Conservation (phyloP, 2,113 vertebrate species). For the Emydura subglobosa region DNA sequence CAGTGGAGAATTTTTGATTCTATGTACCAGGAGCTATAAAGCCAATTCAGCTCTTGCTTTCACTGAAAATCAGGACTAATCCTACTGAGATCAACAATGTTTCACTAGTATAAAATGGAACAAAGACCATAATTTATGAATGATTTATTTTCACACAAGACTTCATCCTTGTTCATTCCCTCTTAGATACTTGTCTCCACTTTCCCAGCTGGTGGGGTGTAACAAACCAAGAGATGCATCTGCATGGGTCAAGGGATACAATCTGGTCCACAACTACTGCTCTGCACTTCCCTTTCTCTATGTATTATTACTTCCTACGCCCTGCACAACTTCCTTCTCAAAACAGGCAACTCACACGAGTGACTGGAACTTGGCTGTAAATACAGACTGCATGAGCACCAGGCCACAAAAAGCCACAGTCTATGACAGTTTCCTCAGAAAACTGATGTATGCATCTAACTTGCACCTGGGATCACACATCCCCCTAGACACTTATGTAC, state of each 20-base stretch:
- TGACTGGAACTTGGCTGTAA: not conserved
- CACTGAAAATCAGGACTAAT: not conserved
- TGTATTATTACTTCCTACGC: fast-evolving
- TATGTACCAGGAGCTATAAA: fast-evolving
- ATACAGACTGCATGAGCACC: not conserved
- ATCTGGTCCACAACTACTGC: fast-evolving
- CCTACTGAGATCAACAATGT: too few species aligned
- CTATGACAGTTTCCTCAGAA: not conserved
- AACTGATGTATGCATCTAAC: not conserved
- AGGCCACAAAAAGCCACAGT: not conserved
- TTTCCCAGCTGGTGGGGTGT: fast-evolving
- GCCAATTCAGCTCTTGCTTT: not conserved
- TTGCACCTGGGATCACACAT: not conserved
- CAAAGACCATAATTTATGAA: not conserved
- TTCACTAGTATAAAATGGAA: too few species aligned
- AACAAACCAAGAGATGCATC: fast-evolving
- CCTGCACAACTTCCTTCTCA: not conserved
- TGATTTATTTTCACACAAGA: not conserved
- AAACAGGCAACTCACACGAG: not conserved
- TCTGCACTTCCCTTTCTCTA: fast-evolving
- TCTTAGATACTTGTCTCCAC: not conserved
- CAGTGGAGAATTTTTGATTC: not conserved
- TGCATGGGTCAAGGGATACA: too few species aligned
- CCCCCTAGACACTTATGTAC: not conserved
- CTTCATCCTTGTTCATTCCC: not conserved